Percentiles rank a stretch among this genome's conserved stretches.
Conservation (phyloP, 2,797 vertebrate species). For the Acrossocheilus wenchowensis region DNA sequence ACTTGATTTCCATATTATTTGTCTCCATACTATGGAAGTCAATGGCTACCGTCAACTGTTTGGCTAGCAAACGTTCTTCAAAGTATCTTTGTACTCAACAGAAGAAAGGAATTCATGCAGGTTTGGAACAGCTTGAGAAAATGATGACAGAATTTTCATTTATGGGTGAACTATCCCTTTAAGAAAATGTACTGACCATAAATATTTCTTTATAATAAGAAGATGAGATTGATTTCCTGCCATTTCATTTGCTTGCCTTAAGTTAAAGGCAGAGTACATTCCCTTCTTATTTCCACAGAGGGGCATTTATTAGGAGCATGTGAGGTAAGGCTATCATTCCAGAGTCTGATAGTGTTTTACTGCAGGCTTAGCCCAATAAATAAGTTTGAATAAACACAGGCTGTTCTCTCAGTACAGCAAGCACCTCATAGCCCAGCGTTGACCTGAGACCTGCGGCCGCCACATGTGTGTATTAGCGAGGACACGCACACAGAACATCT, state of each 20-base stretch:
- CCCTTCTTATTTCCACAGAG: conserved; percentile 59
- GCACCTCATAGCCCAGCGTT: conserved; percentile 28
- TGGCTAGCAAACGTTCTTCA: not conserved
- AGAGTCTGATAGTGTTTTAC: conserved; percentile 79
- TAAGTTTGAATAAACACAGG: conserved; percentile 67
- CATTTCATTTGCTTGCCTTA: not conserved
- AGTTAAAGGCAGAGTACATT: conserved; percentile 30
- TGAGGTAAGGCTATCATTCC: conserved; percentile 60
- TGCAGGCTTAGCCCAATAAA: conserved; percentile 86
- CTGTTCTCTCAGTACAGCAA: conserved; percentile 17
- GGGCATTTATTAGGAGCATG: conserved; percentile 80
- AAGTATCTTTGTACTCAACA: not conserved
- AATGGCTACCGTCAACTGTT: not conserved
- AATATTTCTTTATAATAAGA: not conserved
- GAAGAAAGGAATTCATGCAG: not conserved
- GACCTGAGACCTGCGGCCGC: not conserved
- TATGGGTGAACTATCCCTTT: not conserved
- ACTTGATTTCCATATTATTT: not conserved
- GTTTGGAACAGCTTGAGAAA: not conserved
- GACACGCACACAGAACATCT: not conserved
- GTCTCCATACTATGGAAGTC: not conserved
- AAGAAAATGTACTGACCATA: not conserved
- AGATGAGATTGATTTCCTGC: not conserved
- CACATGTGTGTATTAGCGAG: not conserved
- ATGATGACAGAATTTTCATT: not conserved